Evolutionary conservation across 1,140 invertebrate genomes (phyloP).

Genomic region (Neelides sp.): DNA sequence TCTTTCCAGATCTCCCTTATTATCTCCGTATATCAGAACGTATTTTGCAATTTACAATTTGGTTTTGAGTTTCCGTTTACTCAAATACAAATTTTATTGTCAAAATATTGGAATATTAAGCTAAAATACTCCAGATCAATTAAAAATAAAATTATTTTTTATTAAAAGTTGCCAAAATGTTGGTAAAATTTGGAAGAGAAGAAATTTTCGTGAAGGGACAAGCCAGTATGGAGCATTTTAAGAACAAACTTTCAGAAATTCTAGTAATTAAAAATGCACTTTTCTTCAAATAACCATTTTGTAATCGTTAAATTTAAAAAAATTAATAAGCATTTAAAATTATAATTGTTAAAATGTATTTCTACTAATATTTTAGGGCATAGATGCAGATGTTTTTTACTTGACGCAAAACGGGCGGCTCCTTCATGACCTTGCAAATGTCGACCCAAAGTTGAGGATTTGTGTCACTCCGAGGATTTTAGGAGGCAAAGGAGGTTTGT

Average conservation of each 20-base stretch:
- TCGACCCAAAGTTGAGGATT: neutral
- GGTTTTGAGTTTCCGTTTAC: too few species aligned
- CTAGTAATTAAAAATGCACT: neutral
- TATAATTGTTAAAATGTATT: too few species aligned
- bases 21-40: too few species aligned
- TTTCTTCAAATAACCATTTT: neutral
- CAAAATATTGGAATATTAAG: too few species aligned
- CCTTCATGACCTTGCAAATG: neutral
- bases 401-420: slow-evolving; percentile 12
- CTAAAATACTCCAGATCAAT: too few species aligned
- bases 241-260: neutral
- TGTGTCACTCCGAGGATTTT: neutral
- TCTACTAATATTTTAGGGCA: neutral
- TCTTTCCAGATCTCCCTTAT: too few species aligned
- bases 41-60: too few species aligned
- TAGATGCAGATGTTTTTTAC: slow-evolving; percentile 1
- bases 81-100: too few species aligned
- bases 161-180: too few species aligned
- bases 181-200: neutral
- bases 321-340: too few species aligned
- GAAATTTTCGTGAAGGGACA: neutral
- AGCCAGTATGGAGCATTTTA: neutral
- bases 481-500: slow-evolving; percentile 18
- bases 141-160: too few species aligned
- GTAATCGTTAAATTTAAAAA: neutral